Conservation (phyloP, 2,797 vertebrate genomes). For the Microcaecilia unicolor region DNA sequence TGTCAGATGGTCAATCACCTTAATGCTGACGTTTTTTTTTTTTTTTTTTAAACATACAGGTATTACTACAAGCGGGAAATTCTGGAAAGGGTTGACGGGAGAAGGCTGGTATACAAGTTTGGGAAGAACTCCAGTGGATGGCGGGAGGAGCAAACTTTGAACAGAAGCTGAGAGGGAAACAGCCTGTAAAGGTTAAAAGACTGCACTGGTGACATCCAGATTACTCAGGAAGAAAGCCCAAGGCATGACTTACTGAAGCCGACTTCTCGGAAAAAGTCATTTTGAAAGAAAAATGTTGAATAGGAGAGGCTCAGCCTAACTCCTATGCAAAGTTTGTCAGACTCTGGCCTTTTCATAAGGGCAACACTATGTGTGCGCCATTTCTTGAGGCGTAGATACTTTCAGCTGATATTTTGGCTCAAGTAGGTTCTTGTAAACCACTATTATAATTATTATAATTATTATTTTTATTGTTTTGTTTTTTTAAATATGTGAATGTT, state of each 20-base stretch:
- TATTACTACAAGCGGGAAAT: slow-evolving; percentile 97
- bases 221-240: slow-evolving; percentile 11
- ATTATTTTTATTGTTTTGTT: neutral
- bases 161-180: slow-evolving; percentile 40
- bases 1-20: too few species aligned
- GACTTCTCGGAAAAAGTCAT: slow-evolving; percentile 7
- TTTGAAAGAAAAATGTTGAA: too few species aligned
- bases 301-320: slow-evolving; percentile 9
- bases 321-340: slow-evolving; percentile 16
- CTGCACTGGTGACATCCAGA: neutral
- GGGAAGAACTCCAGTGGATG: slow-evolving; percentile 93
- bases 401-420: slow-evolving; percentile 72
- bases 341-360: slow-evolving; percentile 2
- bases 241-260: neutral
- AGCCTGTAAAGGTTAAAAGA: slow-evolving; percentile 1
- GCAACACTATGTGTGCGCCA: neutral
- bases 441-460: slow-evolving; percentile 21
- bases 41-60: too few species aligned
- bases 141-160: slow-evolving; percentile 68
- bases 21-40: too few species aligned
- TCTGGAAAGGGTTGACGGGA: slow-evolving; percentile 85
- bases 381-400: slow-evolving; percentile 52
- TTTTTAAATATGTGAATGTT: neutral
- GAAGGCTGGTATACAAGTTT: slow-evolving; percentile 92
- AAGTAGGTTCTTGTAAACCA: slow-evolving; percentile 71